These are phyloP conservation scores for Lutraria lutraria DNA, from an alignment of 2,888 invertebrate genomes.

Conservation along the genomic window DNA sequence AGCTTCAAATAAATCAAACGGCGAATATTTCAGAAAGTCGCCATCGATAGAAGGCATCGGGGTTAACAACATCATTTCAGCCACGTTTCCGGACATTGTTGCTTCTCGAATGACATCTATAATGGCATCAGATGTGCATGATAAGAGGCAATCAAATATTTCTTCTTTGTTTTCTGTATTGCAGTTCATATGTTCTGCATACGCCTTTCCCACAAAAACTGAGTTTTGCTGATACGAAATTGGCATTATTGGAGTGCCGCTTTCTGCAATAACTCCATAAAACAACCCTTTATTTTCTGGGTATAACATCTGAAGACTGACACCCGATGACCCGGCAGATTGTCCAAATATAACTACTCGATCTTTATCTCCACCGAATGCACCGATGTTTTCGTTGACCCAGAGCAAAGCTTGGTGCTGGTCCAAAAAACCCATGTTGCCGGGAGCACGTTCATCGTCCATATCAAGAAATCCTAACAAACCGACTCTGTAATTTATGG, in stretches of 20 bases:
- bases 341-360: constrained; percentile 80
- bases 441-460: no score
- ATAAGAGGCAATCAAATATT: constrained; percentile 25
- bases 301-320: constrained; percentile 74
- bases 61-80: background rate
- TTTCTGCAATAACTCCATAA: constrained; percentile 78
- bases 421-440: no score
- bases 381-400: no score
- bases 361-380: no score
- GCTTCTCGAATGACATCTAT: background rate
- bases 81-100: background rate
- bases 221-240: background rate
- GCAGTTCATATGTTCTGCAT: constrained; percentile 37
- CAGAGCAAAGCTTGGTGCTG: no score
- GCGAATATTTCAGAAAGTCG: constrained; percentile 94
- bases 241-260: constrained; percentile 58
- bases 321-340: constrained; percentile 76
- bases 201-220: background rate
- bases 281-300: constrained; percentile 72
- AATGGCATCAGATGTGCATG: background rate
- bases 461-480: constrained; percentile 97
- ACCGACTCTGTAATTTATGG: constrained; percentile 96
- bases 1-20: constrained; percentile 91
- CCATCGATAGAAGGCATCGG: constrained; percentile 93
- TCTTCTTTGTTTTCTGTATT: background rate